Evolutionary conservation across 2,888 invertebrate species (phyloP).

Genomic region (Philopedon plagiatum): DNA sequence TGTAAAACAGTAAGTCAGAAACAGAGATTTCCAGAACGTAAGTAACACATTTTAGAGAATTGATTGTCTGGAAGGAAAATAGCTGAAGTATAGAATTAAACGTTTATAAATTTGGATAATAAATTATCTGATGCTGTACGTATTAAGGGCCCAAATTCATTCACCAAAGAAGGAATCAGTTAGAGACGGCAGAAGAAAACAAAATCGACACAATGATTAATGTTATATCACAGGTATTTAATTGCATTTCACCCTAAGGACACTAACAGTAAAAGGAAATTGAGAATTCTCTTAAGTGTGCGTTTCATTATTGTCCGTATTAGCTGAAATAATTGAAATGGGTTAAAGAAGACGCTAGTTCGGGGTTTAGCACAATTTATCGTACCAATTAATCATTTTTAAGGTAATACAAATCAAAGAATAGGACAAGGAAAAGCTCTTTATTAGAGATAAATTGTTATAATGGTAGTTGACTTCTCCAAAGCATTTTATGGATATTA

Average conservation of each 20-base stretch:
- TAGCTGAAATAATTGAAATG: neutral
- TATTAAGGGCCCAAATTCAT: constrained; percentile 41
- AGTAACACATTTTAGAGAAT: too few species aligned
- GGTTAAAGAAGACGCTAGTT: neutral
- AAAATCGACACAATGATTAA: constrained; percentile 46
- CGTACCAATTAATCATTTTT: neutral
- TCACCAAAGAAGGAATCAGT: constrained; percentile 30
- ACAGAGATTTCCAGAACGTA: too few species aligned
- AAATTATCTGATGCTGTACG: constrained; percentile 16
- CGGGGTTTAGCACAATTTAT: neutral
- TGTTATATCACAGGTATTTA: constrained; percentile 37
- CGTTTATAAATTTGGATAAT: neutral
- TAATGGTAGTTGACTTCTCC: too few species aligned
- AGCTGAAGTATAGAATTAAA: neutral
- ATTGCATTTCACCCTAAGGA: constrained; percentile 18
- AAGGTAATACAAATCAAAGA: too few species aligned
- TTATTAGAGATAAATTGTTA: too few species aligned
- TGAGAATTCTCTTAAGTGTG: neutral
- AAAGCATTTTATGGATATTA: too few species aligned
- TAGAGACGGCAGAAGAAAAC: constrained; percentile 34
- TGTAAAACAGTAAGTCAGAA: too few species aligned
- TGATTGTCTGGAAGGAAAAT: neutral
- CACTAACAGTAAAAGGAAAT: neutral
- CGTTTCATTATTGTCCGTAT: neutral
- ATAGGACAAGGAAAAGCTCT: too few species aligned